Conservation (phyloP, 64 coral and sea anemone genomes). For the Dendronephthya gigantea region DNA sequence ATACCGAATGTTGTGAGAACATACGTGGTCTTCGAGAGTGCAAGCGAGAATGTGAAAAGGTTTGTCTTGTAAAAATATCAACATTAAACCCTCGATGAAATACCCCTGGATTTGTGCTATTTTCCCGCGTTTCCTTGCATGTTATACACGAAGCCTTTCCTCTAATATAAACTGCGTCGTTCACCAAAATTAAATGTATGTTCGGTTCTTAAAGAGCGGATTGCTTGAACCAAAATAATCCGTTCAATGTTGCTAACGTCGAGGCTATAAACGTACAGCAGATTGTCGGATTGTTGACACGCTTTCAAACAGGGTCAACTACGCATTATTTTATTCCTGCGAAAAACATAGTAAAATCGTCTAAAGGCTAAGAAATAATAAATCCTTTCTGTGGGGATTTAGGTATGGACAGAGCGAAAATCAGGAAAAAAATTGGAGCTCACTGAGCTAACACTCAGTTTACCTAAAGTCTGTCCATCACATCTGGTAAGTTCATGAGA, state of each 20-base stretch:
- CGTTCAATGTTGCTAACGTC: neutral
- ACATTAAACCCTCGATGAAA: neutral
- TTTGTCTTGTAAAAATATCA: neutral
- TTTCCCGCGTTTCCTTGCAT: neutral
- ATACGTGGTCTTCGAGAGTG: neutral
- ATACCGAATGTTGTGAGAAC: neutral
- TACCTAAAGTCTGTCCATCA: slow-evolving; percentile 2
- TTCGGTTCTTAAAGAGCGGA: neutral
- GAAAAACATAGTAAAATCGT: neutral
- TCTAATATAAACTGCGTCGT: neutral
- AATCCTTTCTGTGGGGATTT: neutral
- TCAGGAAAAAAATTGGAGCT: neutral
- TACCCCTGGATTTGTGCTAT: neutral
- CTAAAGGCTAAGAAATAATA: neutral
- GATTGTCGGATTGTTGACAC: neutral
- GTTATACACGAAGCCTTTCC: neutral
- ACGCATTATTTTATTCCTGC: neutral
- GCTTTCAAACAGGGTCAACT: neutral
- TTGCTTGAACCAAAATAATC: neutral
- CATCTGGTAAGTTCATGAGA: neutral
- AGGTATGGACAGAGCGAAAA: neutral
- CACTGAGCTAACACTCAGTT: neutral
- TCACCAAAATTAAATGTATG: neutral
- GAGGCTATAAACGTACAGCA: too few species aligned
- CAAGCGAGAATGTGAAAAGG: slow-evolving; percentile 13